Percentiles rank a stretch among this genome's conserved stretches.
Conservation (phyloP, 1,140 invertebrate genomes). For the Copidosoma floridanum region DNA sequence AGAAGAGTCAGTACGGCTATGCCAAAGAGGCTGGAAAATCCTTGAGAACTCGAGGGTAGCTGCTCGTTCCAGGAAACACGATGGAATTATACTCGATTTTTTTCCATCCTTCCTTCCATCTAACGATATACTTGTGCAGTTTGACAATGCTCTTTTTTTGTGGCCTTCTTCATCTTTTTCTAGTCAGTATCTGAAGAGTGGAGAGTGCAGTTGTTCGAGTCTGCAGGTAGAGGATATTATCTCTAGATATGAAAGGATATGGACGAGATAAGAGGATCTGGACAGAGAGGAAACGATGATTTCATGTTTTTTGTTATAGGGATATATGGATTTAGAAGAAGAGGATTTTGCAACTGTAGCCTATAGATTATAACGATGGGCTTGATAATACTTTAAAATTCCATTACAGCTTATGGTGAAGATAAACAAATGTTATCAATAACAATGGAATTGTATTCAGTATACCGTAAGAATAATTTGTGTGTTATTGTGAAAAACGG, state of each 20-base stretch:
- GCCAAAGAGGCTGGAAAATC: slow-evolving; percentile 5
- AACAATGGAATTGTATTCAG: background rate
- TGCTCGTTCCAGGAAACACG: slow-evolving; percentile 13
- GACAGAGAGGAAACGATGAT: background rate
- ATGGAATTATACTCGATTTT: slow-evolving; percentile 4
- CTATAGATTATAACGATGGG: no score
- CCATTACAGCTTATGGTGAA: no score
- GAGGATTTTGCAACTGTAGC: no score
- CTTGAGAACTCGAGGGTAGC: slow-evolving; percentile 4
- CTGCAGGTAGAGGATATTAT: slow-evolving; percentile 6
- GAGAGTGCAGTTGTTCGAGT: background rate
- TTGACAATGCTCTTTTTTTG: background rate
- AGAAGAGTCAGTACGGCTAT: background rate
- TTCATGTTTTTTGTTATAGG: no score
- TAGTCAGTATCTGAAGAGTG: no score
- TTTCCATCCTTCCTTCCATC: background rate
- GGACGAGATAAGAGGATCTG: background rate
- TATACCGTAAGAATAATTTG: no score
- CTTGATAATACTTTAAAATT: no score
- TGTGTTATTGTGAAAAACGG: no score
- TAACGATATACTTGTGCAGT: no score
- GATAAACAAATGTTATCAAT: no score
- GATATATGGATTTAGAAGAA: no score
- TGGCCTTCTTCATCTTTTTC: background rate
- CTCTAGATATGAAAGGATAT: background rate